A percentile compares a stretch with the other conserved stretches of the same genome.
Conservation (phyloP, 2,888 invertebrate species). For the Deilephila elpenor region DNA sequence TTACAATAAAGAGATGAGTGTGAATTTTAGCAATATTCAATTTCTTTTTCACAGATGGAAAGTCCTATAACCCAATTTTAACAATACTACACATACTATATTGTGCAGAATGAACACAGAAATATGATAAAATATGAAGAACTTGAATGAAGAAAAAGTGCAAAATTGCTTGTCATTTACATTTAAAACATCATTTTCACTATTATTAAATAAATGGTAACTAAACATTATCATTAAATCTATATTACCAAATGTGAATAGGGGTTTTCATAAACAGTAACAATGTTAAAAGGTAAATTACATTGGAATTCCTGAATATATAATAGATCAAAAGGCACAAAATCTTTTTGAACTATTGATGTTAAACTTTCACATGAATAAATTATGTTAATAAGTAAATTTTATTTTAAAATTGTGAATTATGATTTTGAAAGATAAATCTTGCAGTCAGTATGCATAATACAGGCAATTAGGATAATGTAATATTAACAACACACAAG, state of each 20-base stretch:
- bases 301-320: background rate
- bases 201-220: conserved; percentile 18
- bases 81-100: no score
- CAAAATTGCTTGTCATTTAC: background rate
- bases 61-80: no score
- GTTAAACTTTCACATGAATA: conserved; percentile 17
- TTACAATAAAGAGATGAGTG: no score
- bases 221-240: conserved; percentile 8
- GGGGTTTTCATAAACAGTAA: background rate
- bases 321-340: conserved; percentile 51
- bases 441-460: background rate
- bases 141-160: no score
- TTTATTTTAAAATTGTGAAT: background rate
- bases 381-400: background rate
- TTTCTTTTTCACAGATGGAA: no score
- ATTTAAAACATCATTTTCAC: conserved; percentile 1
- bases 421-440: background rate
- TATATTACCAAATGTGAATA: conserved; percentile 1
- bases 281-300: background rate
- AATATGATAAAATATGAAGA: background rate
- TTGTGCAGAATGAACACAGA: no score
- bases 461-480: background rate
- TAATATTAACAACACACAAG: background rate
- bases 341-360: conserved; percentile 54
- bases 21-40: no score